A percentile compares a stretch with the other conserved stretches of the same genome.
Evolutionary conservation across 92 coral and sea anemone genomes (phyloP).

Genomic region (Isaurus tuberculatus): DNA sequence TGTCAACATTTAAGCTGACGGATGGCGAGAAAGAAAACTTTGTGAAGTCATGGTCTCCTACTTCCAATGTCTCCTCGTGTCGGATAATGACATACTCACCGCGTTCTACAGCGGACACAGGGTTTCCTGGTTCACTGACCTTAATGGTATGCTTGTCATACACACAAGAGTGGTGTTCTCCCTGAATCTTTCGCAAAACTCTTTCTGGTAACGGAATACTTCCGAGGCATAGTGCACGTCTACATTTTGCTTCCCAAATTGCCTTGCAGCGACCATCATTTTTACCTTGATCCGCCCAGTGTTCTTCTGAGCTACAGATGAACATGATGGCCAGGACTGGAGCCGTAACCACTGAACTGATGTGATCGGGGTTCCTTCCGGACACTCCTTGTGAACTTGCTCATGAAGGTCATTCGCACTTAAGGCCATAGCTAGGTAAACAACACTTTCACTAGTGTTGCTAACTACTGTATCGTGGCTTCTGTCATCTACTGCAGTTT

Average conservation of each 20-base stretch:
- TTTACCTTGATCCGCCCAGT: slow-evolving; percentile 58
- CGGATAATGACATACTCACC: slow-evolving; percentile 62
- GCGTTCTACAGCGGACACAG: slow-evolving; percentile 64
- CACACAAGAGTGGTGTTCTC: slow-evolving; percentile 62
- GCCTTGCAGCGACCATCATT: slow-evolving; percentile 66
- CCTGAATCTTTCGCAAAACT: slow-evolving; percentile 44
- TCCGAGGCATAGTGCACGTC: slow-evolving; percentile 64
- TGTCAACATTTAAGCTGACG: slow-evolving; percentile 54
- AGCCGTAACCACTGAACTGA: slow-evolving; percentile 59
- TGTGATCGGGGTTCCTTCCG: slow-evolving; percentile 57
- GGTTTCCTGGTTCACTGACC: slow-evolving; percentile 65
- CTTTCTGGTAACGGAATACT: slow-evolving; percentile 49
- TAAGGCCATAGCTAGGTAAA: slow-evolving; percentile 59
- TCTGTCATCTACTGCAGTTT: slow-evolving; percentile 59
- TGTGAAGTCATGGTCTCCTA: slow-evolving; percentile 71
- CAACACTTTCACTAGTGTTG: slow-evolving; percentile 41
- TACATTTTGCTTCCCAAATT: slow-evolving; percentile 57
- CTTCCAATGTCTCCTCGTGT: slow-evolving; percentile 52
- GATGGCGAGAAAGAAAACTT: slow-evolving; percentile 69
- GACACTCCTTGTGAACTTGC: slow-evolving; percentile 47
- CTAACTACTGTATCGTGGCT: slow-evolving; percentile 38
- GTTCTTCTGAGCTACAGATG: slow-evolving; percentile 54
- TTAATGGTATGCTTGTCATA: slow-evolving; percentile 69
- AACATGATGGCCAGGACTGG: slow-evolving; percentile 58
- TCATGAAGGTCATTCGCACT: slow-evolving; percentile 59